Conservation (phyloP, 2,888 invertebrate genomes). For the Coleophora flavipennella region DNA sequence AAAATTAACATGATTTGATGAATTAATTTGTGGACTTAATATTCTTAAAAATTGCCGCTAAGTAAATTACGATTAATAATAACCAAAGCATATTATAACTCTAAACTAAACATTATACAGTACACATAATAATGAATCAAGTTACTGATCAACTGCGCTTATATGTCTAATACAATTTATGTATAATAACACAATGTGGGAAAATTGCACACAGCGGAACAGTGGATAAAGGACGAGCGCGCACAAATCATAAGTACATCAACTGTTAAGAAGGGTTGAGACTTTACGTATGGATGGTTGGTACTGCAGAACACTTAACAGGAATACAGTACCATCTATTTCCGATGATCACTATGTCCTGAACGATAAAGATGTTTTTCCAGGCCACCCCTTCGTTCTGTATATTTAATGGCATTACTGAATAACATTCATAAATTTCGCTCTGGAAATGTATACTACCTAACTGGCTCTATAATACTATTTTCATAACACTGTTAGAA, state of each 20-base stretch:
- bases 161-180: slow-evolving; percentile 58
- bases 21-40: slow-evolving; percentile 46
- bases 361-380: too few species aligned
- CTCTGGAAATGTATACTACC: slow-evolving; percentile 36
- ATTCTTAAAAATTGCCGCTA: slow-evolving; percentile 58
- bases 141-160: slow-evolving; percentile 43
- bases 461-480: slow-evolving; percentile 47
- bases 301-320: too few species aligned
- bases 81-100: slow-evolving; percentile 61
- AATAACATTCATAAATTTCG: slow-evolving; percentile 10
- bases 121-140: slow-evolving; percentile 51
- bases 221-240: too few species aligned
- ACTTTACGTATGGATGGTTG: too few species aligned
- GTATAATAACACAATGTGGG: slow-evolving; percentile 62
- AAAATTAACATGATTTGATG: slow-evolving; percentile 59
- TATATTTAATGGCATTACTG: too few species aligned
- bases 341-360: too few species aligned
- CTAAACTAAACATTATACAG: slow-evolving; percentile 67
- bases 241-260: too few species aligned
- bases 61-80: slow-evolving; percentile 67
- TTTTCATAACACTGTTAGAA: slow-evolving; percentile 37
- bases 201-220: slow-evolving; percentile 55
- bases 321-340: too few species aligned
- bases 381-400: too few species aligned
- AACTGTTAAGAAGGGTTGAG: too few species aligned